Evolutionary conservation across 2,888 invertebrate species (phyloP).

Genomic region (Habroteleia sp.): DNA sequence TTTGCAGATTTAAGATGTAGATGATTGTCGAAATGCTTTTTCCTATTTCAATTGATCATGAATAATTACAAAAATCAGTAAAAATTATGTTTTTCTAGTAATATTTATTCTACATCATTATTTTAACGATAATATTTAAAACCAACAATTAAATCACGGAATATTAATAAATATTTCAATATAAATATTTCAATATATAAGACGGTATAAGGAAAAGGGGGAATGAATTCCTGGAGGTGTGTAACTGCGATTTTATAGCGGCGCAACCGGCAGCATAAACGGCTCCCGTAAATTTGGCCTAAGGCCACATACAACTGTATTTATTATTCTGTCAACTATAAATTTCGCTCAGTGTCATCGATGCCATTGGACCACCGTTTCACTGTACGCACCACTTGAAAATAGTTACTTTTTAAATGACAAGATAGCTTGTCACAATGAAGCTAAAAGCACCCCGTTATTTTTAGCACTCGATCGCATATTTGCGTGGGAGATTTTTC

Average conservation of each 20-base stretch:
- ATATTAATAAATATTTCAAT: no score
- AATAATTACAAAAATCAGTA: no score
- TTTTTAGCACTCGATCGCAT: conserved; percentile 9
- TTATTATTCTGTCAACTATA: conserved; percentile 40
- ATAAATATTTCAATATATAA: no score
- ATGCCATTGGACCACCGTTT: conserved; percentile 13
- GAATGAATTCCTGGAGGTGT: not conserved
- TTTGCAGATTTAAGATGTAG: no score
- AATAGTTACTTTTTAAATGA: conserved; percentile 36
- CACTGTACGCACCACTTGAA: not conserved
- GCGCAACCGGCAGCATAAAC: conserved; percentile 10
- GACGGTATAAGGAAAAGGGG: not conserved
- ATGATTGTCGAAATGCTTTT: no score
- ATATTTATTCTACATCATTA: no score
- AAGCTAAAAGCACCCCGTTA: conserved; percentile 17
- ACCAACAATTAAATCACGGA: no score
- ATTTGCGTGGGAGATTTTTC: conserved; percentile 40
- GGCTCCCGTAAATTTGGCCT: conserved; percentile 35
- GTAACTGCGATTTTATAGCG: conserved; percentile 21
- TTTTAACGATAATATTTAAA: no score
- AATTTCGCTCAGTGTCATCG: conserved; percentile 43
- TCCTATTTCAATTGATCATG: no score
- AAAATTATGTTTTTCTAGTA: no score
- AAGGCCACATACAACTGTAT: conserved; percentile 31
- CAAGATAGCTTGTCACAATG: conserved; percentile 17